Evolutionary conservation across 1,140 invertebrate species (phyloP), one percentile per base, ranked within the genome.

Genomic region (Cotesia typhae): DNA sequence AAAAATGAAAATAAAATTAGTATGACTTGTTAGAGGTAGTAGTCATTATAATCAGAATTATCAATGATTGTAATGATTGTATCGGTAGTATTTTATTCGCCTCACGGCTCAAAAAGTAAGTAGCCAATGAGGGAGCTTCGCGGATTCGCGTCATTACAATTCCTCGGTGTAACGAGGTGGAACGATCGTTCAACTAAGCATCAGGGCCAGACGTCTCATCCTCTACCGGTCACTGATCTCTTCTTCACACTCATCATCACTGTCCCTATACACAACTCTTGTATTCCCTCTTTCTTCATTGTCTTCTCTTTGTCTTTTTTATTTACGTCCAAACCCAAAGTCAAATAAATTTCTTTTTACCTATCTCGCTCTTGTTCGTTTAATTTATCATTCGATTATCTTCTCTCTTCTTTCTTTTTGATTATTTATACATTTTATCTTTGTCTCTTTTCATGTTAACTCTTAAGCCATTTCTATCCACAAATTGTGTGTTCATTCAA

Each of bases 171-270:
- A 83, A 78, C 83, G 77, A 81, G 77, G 71, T 75, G 80, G 79
- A 83, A 84, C 83, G 82, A 77, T 79, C 81, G 74, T 82, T 83
- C 83, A 82, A 83, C 80, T 76, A 73, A 66, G 74, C 71, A 69
- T 73, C 72, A 77, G 75, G 69, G 73, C 68, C 64, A 71, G 47
- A 74, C 70, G 64, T 67, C 69, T 57, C 69, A 63, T 74, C 71
- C 74, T 77, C 64, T 72, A 52, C 63, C 65, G 71, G 71, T 72
- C 71, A 72, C 71, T 72, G 71, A 72, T 67, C 66, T 67, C 66
- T 51, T 28, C 41, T 52, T 38, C 10, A 20, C 66, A 51, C 66
- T 41, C 36, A 38, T 12, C 36, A 38, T 12, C 28, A 7, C 35
- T 6, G 12, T 28, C 36, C 63, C 14, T 20, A 51, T 51, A 51